Percentiles rank a stretch among this genome's conserved stretches.
phyloP scores from a whole-genome alignment of 2,888 invertebrate species.

The Elysia crispata region DNA sequence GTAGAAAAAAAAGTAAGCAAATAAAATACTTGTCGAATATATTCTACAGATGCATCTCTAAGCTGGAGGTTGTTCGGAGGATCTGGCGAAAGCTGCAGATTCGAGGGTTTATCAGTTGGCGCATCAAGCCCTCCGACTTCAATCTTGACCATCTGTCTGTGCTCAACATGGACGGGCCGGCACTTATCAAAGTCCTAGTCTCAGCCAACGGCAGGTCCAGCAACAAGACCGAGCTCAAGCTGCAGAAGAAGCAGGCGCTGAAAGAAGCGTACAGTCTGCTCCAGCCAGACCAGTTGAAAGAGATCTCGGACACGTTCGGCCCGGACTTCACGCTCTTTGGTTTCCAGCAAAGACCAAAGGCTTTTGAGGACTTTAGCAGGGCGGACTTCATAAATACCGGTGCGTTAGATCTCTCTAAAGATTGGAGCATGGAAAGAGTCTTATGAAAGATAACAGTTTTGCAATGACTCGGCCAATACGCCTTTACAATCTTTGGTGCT shows the following conservation, averaged over 20 bases:
- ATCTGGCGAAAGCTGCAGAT: slow-evolving; percentile 47
- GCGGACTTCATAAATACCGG: not conserved
- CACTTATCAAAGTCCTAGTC: not conserved
- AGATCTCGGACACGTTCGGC: not conserved
- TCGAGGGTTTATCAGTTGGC: slow-evolving; percentile 42
- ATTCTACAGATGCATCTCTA: slow-evolving; percentile 14
- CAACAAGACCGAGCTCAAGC: not conserved
- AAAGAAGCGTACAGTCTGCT: slow-evolving; percentile 29
- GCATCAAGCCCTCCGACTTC: not conserved
- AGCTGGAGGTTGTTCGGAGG: slow-evolving; percentile 17
- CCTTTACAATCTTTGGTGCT: no score
- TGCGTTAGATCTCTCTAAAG: slow-evolving; percentile 15
- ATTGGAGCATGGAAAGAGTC: slow-evolving; percentile 6
- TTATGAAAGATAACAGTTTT: no score
- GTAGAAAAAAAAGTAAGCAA: no score
- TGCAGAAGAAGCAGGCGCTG: slow-evolving; percentile 39
- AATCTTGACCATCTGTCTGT: not conserved
- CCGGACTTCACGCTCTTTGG: slow-evolving; percentile 44
- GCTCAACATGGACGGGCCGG: not conserved
- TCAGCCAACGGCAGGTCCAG: not conserved
- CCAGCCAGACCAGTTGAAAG: not conserved
- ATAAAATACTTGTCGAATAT: no score
- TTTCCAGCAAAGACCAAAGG: slow-evolving; percentile 22
- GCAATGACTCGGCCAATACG: no score
- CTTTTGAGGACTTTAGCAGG: not conserved